Conservation (phyloP, 2,113 vertebrate genomes). For the Holacanthus passer region DNA sequence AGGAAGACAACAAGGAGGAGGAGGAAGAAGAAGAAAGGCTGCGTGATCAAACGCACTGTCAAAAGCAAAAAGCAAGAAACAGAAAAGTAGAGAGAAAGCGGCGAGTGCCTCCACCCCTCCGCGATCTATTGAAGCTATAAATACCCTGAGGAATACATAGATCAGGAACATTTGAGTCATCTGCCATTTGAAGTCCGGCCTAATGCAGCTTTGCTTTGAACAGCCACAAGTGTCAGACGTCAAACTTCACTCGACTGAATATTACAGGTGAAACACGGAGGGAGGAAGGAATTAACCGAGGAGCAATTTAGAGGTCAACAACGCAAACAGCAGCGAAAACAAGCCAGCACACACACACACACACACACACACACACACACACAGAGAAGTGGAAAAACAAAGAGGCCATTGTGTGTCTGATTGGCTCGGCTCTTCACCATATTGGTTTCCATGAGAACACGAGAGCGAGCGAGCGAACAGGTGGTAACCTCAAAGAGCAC, state of each 20-base stretch:
- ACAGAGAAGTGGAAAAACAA: conserved; percentile 50
- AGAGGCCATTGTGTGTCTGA: conserved; percentile 64
- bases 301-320: conserved; percentile 14
- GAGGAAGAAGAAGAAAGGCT: background rate
- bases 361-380: background rate
- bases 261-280: background rate
- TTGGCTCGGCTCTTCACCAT: conserved; percentile 38
- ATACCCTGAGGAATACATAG: conserved; percentile 50
- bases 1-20: too few relatives aligned
- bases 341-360: background rate
- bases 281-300: background rate
- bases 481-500: conserved; percentile 64
- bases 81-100: background rate
- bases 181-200: conserved; percentile 44
- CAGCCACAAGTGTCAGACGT: conserved; percentile 34
- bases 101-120: background rate
- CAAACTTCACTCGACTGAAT: conserved; percentile 19
- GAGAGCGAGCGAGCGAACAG: conserved; percentile 50
- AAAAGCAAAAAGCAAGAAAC: background rate
- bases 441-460: conserved; percentile 78
- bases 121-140: conserved; percentile 54
- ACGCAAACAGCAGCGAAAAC: conserved; percentile 2
- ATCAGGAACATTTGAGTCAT: conserved; percentile 70
- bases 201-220: conserved; percentile 42
- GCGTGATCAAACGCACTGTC: background rate